Evolutionary conservation across 2,113 vertebrate species (phyloP).

Genomic region (Tautogolabrus adspersus): DNA sequence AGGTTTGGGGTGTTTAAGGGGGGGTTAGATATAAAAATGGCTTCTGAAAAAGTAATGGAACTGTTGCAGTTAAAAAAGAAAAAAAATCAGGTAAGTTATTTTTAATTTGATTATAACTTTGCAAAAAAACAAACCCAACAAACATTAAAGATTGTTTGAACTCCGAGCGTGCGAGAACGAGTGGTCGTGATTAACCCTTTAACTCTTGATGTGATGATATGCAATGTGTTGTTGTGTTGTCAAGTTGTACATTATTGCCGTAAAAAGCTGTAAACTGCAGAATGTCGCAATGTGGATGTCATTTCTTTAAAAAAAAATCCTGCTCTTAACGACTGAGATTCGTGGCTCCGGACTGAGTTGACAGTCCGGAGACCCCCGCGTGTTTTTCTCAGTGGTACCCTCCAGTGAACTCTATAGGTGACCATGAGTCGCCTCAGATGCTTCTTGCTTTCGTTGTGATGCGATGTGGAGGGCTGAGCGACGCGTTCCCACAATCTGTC

Average conservation of each 20-base stretch:
- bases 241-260: constrained; percentile 17
- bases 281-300: background rate
- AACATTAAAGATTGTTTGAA: constrained; percentile 62
- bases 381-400: constrained; percentile 65
- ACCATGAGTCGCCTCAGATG: constrained; percentile 74
- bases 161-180: constrained; percentile 40
- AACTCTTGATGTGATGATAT: constrained; percentile 24
- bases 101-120: constrained; percentile 3
- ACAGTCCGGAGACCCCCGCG: constrained; percentile 68
- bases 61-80: constrained; percentile 35
- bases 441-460: constrained; percentile 73
- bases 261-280: background rate
- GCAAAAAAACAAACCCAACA: constrained; percentile 6
- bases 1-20: constrained; percentile 49
- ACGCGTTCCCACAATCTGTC: constrained; percentile 30
- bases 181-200: constrained; percentile 52
- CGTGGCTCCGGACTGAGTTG: constrained; percentile 11
- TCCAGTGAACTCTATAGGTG: constrained; percentile 78
- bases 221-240: constrained; percentile 42
- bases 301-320: too few relatives aligned
- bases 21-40: constrained; percentile 50
- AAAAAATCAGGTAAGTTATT: constrained; percentile 61
- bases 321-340: constrained; percentile 5
- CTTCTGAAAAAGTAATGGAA: constrained; percentile 53
- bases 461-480: constrained; percentile 40